Evolutionary conservation across 2,888 invertebrate species (phyloP).

Genomic region (Drepanosiphum platanoidis): DNA sequence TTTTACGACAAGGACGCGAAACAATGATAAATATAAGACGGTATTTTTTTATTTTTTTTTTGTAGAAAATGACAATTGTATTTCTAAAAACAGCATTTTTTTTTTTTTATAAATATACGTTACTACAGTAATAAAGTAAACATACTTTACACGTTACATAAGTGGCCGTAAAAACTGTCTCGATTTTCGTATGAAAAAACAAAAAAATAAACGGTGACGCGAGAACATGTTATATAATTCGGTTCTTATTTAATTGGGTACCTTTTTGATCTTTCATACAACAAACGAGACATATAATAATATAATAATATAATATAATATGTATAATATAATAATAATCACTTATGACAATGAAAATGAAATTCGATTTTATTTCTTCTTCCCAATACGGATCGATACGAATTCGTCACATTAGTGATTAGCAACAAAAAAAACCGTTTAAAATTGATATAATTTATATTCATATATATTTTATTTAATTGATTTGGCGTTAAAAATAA

Average conservation of each 20-base stretch:
- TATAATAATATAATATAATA: background rate
- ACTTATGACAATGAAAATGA: background rate
- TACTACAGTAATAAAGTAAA: slow-evolving; percentile 9
- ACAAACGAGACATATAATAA: background rate
- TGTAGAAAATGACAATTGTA: slow-evolving; percentile 10
- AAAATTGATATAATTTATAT: background rate
- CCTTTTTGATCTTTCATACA: background rate
- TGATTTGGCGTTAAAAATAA: background rate
- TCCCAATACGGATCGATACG: background rate
- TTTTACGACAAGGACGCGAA: too few relatives aligned
- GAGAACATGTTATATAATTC: slow-evolving; percentile 13
- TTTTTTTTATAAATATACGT: slow-evolving; percentile 26
- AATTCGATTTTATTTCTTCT: slow-evolving; percentile 9
- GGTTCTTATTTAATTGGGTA: background rate
- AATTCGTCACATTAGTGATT: background rate
- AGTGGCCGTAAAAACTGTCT: background rate
- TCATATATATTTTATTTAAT: background rate
- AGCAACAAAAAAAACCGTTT: background rate
- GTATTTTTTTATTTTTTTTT: too few relatives aligned
- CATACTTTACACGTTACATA: background rate
- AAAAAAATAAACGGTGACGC: background rate
- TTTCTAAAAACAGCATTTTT: slow-evolving; percentile 32
- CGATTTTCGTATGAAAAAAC: background rate
- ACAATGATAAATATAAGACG: slow-evolving; percentile 10
- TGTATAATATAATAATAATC: background rate